phyloP scores from a whole-genome alignment of 2,888 invertebrate species.

The Stegophylla sp. region DNA sequence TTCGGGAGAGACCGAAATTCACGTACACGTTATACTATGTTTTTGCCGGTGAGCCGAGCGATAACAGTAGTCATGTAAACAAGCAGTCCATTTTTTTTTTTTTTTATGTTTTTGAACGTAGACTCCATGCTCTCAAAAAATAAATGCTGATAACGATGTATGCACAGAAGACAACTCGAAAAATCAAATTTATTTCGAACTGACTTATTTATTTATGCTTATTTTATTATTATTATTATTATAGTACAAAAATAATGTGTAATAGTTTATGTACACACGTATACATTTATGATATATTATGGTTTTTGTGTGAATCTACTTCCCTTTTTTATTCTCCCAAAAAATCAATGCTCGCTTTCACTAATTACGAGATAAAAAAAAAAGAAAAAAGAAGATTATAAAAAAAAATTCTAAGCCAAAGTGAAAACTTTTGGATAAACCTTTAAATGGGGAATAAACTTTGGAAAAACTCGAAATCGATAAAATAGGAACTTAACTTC shows the following conservation, averaged over 20 bases:
- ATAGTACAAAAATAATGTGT: neutral
- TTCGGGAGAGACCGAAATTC: too few relatives aligned
- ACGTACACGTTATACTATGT: too few relatives aligned
- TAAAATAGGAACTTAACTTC: neutral
- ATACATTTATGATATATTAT: neutral
- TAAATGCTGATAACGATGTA: too few relatives aligned
- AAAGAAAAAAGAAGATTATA: neutral
- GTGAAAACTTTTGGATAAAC: neutral
- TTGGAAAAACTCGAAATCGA: neutral
- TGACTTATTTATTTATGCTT: neutral
- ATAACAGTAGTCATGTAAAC: too few relatives aligned
- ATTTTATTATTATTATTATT: neutral
- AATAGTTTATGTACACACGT: neutral
- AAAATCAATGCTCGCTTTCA: neutral
- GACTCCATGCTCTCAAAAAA: too few relatives aligned
- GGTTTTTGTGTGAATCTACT: neutral
- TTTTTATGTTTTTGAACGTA: too few relatives aligned
- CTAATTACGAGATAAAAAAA: neutral
- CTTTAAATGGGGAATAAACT: neutral
- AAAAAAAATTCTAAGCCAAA: neutral
- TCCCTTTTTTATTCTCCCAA: neutral
- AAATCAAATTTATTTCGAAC: too few relatives aligned
- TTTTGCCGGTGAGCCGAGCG: too few relatives aligned
- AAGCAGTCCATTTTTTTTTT: too few relatives aligned
- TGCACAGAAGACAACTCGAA: too few relatives aligned